Conservation (phyloP, 2,113 vertebrate species). For the Trichechus manatus region DNA sequence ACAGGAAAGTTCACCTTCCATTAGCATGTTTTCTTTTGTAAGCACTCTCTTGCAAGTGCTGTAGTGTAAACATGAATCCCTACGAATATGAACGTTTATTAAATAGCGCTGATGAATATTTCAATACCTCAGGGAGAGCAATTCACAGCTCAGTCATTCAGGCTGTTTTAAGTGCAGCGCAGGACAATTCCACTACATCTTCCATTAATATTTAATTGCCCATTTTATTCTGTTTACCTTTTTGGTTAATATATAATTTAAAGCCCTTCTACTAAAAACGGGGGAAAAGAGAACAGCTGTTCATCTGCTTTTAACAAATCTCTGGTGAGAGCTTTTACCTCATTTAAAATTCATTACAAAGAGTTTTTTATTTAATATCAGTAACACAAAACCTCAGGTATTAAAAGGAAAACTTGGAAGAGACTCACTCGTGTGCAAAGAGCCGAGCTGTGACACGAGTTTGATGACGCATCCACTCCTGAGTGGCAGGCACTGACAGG, state of each 20-base stretch:
- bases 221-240: slow-evolving; percentile 94
- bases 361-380: slow-evolving; percentile 88
- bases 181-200: slow-evolving; percentile 93
- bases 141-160: slow-evolving; percentile 93
- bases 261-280: slow-evolving; percentile 88
- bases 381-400: slow-evolving; percentile 86
- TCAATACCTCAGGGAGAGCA: slow-evolving; percentile 91
- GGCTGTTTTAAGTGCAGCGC: slow-evolving; percentile 91
- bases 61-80: slow-evolving; percentile 92
- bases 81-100: slow-evolving; percentile 92
- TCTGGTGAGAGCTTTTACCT: slow-evolving; percentile 89
- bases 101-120: slow-evolving; percentile 93
- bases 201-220: slow-evolving; percentile 92
- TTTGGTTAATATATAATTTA: slow-evolving; percentile 94
- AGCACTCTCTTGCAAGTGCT: slow-evolving; percentile 91
- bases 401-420: slow-evolving; percentile 87
- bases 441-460: slow-evolving; percentile 63
- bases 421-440: slow-evolving; percentile 67
- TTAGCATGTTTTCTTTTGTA: slow-evolving; percentile 93
- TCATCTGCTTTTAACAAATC: slow-evolving; percentile 92
- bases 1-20: slow-evolving; percentile 91
- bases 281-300: slow-evolving; percentile 85
- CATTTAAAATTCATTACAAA: slow-evolving; percentile 90
- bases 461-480: slow-evolving; percentile 72
- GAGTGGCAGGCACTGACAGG: slow-evolving; percentile 77